Conservation (phyloP, 2,797 vertebrate genomes). For the Astyanax mexicanus region DNA sequence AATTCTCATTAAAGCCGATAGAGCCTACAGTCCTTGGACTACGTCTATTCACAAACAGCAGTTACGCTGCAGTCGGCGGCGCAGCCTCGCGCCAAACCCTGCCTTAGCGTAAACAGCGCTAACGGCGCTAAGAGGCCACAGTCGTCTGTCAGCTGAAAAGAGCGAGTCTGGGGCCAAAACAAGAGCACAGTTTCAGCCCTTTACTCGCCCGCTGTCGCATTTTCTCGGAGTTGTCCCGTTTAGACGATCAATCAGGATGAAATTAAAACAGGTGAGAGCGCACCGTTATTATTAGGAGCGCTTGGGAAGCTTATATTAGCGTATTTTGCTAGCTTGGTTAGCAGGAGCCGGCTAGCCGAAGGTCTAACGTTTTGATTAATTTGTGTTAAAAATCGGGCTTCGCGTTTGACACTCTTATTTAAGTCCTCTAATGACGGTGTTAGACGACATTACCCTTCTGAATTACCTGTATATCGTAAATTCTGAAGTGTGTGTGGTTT, state of each 20-base stretch:
- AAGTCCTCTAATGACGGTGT: too few relatives aligned
- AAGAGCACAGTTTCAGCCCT: not conserved
- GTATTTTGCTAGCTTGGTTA: slow-evolving; percentile 43
- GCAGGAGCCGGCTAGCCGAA: slow-evolving; percentile 34
- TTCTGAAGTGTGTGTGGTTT: not conserved
- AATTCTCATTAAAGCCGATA: not conserved
- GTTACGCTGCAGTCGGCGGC: slow-evolving; percentile 16
- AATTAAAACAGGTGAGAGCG: slow-evolving; percentile 36
- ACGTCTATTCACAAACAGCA: slow-evolving; percentile 10
- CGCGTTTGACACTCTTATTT: not conserved
- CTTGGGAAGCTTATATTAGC: not conserved
- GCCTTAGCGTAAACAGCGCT: slow-evolving; percentile 16
- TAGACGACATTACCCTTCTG: not conserved
- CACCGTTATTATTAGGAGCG: not conserved
- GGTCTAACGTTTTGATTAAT: not conserved
- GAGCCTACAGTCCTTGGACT: slow-evolving; percentile 5
- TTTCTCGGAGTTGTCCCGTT: not conserved
- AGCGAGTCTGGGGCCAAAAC: slow-evolving; percentile 44
- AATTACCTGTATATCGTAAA: not conserved
- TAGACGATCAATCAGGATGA: slow-evolving; percentile 32
- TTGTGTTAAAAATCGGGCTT: not conserved
- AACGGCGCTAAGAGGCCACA: slow-evolving; percentile 48
- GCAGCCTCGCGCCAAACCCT: not conserved
- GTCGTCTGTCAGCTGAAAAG: slow-evolving; percentile 42
- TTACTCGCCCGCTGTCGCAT: not conserved